These are phyloP conservation scores for Araneus ventricosus DNA, from an alignment of 1,140 invertebrate species.

Conservation along the genomic window DNA sequence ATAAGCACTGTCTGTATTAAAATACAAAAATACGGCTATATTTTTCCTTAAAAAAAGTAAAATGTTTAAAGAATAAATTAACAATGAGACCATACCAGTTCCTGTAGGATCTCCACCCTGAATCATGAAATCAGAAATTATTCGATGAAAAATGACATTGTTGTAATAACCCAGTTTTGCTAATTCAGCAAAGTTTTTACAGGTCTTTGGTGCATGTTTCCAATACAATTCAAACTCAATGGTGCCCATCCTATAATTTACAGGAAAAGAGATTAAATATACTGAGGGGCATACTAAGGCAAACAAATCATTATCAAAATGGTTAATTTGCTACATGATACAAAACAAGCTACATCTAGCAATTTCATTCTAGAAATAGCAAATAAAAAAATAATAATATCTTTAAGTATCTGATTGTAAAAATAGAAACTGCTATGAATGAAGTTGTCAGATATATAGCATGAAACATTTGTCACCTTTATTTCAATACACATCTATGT, in stretches of 20 bases:
- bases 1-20: not conserved
- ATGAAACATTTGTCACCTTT: too few species aligned
- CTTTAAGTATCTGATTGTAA: too few species aligned
- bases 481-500: too few species aligned
- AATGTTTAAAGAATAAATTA: not conserved
- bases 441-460: too few species aligned
- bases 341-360: too few species aligned
- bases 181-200: constrained; percentile 97
- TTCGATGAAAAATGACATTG: constrained; percentile 96
- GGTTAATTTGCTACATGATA: too few species aligned
- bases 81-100: constrained; percentile 83
- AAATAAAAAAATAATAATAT: too few species aligned
- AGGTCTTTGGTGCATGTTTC: constrained; percentile 97
- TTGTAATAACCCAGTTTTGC: constrained; percentile 96
- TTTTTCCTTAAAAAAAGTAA: not conserved
- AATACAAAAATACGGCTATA: too few species aligned
- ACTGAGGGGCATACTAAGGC: not conserved
- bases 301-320: too few species aligned
- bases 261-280: constrained; percentile 79
- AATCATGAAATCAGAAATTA: constrained; percentile 99
- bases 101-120: constrained; percentile 96
- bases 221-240: constrained; percentile 96
- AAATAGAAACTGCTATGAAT: too few species aligned
- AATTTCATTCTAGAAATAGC: too few species aligned
- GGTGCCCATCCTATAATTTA: constrained; percentile 91